Conservation (phyloP, 2,113 vertebrate genomes). For the Sylvietta virens region DNA sequence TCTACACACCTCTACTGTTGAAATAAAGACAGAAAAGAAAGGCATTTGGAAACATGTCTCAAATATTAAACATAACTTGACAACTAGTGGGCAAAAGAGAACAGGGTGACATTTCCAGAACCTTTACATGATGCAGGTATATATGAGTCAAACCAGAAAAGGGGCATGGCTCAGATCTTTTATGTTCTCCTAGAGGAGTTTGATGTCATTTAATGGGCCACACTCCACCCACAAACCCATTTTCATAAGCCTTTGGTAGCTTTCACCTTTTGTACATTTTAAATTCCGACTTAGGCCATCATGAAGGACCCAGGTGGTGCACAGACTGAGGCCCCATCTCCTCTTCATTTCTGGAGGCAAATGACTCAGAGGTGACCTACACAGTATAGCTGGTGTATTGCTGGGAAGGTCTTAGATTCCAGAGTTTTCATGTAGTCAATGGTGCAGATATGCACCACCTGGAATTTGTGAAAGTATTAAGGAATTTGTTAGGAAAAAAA, state of each 20-base stretch:
- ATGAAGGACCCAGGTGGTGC: not conserved
- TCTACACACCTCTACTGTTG: not conserved
- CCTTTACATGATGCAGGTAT: not conserved
- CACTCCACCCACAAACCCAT: not conserved
- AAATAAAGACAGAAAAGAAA: not conserved
- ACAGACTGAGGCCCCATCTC: not conserved
- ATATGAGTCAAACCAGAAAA: not conserved
- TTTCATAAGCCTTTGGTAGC: not conserved
- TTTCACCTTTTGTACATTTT: not conserved
- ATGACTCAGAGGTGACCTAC: not conserved
- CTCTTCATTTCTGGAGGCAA: not conserved
- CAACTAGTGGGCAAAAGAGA: not conserved
- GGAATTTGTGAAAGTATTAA: not conserved
- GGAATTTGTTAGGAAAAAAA: not conserved
- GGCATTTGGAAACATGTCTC: not conserved
- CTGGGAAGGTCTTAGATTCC: not conserved
- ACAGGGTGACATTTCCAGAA: not conserved
- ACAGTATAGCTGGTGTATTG: not conserved
- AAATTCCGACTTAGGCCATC: not conserved
- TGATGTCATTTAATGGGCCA: not conserved
- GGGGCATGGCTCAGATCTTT: not conserved
- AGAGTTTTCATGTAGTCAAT: not conserved
- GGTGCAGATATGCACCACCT: not conserved
- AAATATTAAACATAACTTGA: not conserved
- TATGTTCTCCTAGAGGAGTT: not conserved